A percentile compares a stretch with the other conserved stretches of the same genome.
phyloP scores from a whole-genome alignment of 2,888 invertebrate genomes.

The Mactromeris polynyma region DNA sequence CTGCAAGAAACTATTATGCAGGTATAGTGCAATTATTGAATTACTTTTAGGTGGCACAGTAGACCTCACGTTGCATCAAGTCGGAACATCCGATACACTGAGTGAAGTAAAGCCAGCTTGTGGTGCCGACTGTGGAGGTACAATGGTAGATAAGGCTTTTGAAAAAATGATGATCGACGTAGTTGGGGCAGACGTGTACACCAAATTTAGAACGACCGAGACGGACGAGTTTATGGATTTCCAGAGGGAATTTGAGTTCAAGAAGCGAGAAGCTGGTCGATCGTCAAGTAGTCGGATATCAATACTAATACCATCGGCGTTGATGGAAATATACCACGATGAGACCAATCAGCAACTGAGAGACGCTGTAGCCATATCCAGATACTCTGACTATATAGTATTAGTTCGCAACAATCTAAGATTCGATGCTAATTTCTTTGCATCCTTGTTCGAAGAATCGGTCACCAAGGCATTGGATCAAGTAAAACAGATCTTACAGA shows the following conservation, averaged over 20 bases:
- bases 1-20: background rate
- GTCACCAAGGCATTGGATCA: background rate
- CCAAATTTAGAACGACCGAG: conserved; percentile 34
- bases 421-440: background rate
- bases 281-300: conserved; percentile 6
- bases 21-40: background rate
- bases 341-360: background rate
- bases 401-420: conserved; percentile 17
- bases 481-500: conserved; percentile 2
- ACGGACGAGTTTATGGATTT: conserved; percentile 51
- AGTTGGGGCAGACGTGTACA: background rate
- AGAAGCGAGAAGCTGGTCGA: conserved; percentile 35
- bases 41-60: conserved; percentile 25
- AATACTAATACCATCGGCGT: background rate
- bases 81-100: background rate
- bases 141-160: conserved; percentile 12
- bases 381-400: conserved; percentile 2
- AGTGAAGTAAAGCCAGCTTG: conserved; percentile 10
- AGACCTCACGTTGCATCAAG: conserved; percentile 6
- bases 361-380: background rate
- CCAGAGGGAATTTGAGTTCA: conserved; percentile 46
- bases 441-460: conserved; percentile 25
- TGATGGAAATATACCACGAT: background rate
- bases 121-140: conserved; percentile 19
- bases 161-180: background rate